Base-by-base conservation (phyloP, 1,140 invertebrate species). In the Drusus annulatus region DNA sequence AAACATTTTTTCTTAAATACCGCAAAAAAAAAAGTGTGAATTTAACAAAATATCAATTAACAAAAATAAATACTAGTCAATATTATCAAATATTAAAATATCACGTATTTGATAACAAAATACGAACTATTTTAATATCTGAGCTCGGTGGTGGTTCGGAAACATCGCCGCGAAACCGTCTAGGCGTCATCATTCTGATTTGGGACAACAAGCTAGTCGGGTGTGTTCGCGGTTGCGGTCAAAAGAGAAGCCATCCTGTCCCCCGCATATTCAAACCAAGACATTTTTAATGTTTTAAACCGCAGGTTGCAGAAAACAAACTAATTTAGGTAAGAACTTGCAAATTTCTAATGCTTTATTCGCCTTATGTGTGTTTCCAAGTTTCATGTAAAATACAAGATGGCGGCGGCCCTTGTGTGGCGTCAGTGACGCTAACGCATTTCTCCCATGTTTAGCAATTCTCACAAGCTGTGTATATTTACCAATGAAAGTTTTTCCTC, bases 251-350 rank as follows among this genome's bases (percentile, higher is more conserved):
- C 36, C n/a, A 74, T 62, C 77, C 77, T 31, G 76, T 52, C 62
- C 71, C 62, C 71, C n/a, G 10, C 19, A 10, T 60, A 16, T 16
- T 36, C 23, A 50, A 50, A 28, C 3, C 13, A 54, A 79, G 54
- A 63, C 78, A 79, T 79, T 28, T 28, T 79, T 25, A 65, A 79
- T 79, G 78, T 74, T 74, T 79, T 74, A 56, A 5, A 75, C 78
- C 78, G 78, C 78, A 63, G 78, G 36, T 58, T 79, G 78, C 54
- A 25, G 60, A 62, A 75, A 62, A 63, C 19, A n/a, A n/a, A 56
- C 16, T 51, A 17, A 62, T 36, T 79, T 75, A 79, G 78, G 78
- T 79, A 54, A 74, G 78, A 71, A 58, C 50, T n/a, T 10, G 23
- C 6, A 16, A 23, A 28, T 58, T 60, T 3, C 0, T 19, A 17